Evolutionary conservation across 2,888 invertebrate genomes (phyloP).

Genomic region (Hypercompe scribonia): DNA sequence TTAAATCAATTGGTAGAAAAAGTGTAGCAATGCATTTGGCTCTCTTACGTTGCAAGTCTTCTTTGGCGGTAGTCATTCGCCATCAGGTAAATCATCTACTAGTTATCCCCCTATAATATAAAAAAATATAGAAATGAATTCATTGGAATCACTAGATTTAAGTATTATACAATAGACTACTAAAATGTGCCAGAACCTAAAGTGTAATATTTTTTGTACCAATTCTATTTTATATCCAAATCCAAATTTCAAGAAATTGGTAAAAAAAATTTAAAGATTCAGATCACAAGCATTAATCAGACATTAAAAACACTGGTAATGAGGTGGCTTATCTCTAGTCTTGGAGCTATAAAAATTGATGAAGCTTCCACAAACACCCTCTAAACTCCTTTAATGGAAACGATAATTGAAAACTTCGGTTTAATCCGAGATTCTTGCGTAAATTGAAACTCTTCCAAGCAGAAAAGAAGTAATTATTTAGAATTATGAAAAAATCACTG

Average conservation of each 20-base stretch:
- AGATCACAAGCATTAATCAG: conserved; percentile 1
- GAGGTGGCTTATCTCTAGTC: conserved; percentile 65
- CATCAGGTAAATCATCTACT: no score
- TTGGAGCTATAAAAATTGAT: conserved; percentile 71
- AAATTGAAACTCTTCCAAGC: conserved; percentile 71
- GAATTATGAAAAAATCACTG: conserved; percentile 57
- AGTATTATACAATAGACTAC: not conserved
- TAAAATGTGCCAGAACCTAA: not conserved
- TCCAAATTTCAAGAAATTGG: conserved; percentile 44
- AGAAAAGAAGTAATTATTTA: conserved; percentile 66
- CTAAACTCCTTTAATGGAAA: conserved; percentile 66
- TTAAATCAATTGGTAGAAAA: no score
- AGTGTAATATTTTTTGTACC: not conserved
- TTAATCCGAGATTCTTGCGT: conserved; percentile 71
- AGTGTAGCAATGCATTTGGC: no score
- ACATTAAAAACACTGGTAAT: conserved; percentile 65
- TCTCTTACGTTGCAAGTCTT: no score
- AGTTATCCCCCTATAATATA: no score
- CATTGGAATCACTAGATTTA: no score
- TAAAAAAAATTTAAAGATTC: conserved; percentile 36
- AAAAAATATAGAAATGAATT: no score
- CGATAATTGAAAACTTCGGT: conserved; percentile 80
- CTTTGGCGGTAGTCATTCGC: no score
- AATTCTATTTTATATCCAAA: not conserved
- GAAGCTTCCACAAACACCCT: conserved; percentile 62